Conservation (phyloP, 2,797 vertebrate genomes). For the Phataginus tricuspis region DNA sequence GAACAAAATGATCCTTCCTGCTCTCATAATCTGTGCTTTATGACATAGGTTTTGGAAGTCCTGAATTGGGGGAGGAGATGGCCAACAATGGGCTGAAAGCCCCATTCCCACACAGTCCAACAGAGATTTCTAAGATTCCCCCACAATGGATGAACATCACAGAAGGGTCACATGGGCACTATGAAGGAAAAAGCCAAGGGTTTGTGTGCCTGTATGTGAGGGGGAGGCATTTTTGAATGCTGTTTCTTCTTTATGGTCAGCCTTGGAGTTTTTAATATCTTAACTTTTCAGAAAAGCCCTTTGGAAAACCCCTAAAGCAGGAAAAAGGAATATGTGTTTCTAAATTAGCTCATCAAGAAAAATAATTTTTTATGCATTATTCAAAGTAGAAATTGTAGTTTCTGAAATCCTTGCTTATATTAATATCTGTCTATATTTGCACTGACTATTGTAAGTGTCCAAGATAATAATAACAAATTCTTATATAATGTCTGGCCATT, state of each 20-base stretch:
- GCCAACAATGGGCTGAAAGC: neutral
- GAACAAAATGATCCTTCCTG: neutral
- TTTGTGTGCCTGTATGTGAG: neutral
- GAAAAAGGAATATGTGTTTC: conserved; percentile 44
- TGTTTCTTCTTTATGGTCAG: conserved; percentile 50
- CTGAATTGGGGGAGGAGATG: neutral
- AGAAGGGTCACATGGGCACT: neutral
- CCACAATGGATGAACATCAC: neutral
- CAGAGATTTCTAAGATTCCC: conserved; percentile 26
- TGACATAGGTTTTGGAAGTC: neutral
- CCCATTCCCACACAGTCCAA: neutral
- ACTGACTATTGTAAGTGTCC: neutral
- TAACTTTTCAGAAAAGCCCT: conserved; percentile 70
- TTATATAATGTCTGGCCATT: neutral
- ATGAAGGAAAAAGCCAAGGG: neutral
- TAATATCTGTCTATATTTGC: conserved; percentile 11
- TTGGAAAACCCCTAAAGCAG: conserved; percentile 66
- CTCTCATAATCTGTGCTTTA: neutral
- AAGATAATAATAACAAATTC: neutral
- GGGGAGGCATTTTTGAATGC: conserved; percentile 27
- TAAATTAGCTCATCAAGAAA: conserved; percentile 58
- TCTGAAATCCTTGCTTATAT: conserved; percentile 19
- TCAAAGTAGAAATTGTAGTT: conserved; percentile 20
- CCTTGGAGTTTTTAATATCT: neutral
- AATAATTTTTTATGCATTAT: neutral